Conservation (phyloP, 1,140 invertebrate species). For the Diachasmimorpha longicaudata region DNA sequence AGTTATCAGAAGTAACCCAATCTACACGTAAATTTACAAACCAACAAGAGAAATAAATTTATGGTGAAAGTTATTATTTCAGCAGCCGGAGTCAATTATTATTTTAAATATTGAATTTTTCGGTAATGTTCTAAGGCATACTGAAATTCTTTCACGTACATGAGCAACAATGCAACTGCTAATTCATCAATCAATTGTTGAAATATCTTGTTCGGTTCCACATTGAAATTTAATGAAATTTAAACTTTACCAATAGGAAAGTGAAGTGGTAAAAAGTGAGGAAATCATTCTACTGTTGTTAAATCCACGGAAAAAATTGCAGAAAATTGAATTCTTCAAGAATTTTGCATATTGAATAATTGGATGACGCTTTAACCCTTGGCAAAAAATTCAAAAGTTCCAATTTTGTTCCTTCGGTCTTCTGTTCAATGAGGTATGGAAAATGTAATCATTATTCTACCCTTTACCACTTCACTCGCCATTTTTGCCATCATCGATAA, state of each 20-base stretch:
- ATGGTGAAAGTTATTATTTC: background rate
- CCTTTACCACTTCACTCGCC: no score
- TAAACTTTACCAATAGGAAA: background rate
- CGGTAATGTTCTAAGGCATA: background rate
- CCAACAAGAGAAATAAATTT: background rate
- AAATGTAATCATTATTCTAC: no score
- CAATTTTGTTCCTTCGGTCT: background rate
- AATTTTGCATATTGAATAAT: no score
- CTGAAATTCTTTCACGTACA: background rate
- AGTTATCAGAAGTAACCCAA: background rate
- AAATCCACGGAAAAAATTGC: no score
- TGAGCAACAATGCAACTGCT: background rate
- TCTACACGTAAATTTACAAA: background rate
- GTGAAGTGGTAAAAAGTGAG: background rate
- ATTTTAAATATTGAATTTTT: background rate
- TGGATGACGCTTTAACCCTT: background rate
- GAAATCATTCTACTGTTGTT: background rate
- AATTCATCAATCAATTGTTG: background rate
- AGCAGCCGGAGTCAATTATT: background rate
- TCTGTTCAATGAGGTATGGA: no score
- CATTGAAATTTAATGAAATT: background rate
- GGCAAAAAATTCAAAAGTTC: background rate
- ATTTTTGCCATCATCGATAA: background rate
- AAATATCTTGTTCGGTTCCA: background rate
- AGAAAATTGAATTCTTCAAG: no score